Evolutionary conservation across 2,888 invertebrate genomes (phyloP).

Genomic region (Drosophila lacicola): DNA sequence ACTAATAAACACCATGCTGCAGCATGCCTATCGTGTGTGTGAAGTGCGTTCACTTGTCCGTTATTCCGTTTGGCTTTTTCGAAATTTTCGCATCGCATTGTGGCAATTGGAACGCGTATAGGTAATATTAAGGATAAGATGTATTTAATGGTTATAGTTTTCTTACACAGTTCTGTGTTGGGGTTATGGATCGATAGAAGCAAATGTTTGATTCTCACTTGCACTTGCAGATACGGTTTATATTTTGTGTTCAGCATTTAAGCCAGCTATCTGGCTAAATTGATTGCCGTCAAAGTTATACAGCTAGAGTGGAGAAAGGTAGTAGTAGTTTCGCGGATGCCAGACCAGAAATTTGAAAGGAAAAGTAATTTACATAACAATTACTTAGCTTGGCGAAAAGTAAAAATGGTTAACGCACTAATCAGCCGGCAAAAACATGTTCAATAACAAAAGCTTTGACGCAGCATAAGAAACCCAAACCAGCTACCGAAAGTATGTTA

Average conservation of each 20-base stretch:
- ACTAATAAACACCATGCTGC: constrained; percentile 24
- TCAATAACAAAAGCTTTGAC: constrained; percentile 65
- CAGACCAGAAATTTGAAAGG: constrained; percentile 13
- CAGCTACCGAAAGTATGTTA: constrained; percentile 44
- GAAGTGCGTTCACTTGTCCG: constrained; percentile 67
- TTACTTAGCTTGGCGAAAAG: constrained; percentile 48
- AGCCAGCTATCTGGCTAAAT: not conserved
- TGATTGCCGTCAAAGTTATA: constrained; percentile 1
- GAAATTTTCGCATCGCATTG: constrained; percentile 67
- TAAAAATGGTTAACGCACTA: constrained; percentile 64
- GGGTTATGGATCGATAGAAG: not conserved
- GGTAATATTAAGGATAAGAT: not conserved
- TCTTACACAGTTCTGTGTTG: not conserved
- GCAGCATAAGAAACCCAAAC: constrained; percentile 49
- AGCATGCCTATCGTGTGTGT: constrained; percentile 45
- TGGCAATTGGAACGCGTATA: constrained; percentile 27
- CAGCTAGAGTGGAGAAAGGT: constrained; percentile 2
- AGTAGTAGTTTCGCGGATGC: not conserved
- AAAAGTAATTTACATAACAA: constrained; percentile 67
- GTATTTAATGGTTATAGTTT: not conserved
- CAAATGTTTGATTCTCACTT: not conserved
- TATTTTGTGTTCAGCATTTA: not conserved
- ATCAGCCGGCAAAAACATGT: constrained; percentile 48
- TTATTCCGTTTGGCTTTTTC: constrained; percentile 47
- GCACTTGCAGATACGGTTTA: not conserved